A percentile compares a stretch with the other conserved stretches of the same genome.
These are phyloP conservation scores for Cyrtonyx montezumae DNA, from an alignment of 2,113 vertebrate species.

Conservation along the genomic window DNA sequence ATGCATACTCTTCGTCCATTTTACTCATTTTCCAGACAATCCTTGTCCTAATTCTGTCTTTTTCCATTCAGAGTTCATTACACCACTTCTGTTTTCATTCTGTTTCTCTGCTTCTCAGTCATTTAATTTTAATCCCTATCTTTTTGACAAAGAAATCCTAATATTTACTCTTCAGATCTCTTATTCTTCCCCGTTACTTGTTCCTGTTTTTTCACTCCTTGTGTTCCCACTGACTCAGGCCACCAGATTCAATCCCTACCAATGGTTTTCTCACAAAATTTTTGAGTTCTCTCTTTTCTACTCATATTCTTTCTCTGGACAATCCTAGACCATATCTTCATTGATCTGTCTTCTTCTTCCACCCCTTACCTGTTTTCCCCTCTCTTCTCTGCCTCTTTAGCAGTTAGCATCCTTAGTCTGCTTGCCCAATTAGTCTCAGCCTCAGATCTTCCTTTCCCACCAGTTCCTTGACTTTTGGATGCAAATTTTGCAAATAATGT, in stretches of 20 bases:
- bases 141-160: slow-evolving; percentile 5
- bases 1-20: not conserved
- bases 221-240: not conserved
- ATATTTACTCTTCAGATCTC: not conserved
- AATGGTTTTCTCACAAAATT: not conserved
- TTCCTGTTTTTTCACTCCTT: not conserved
- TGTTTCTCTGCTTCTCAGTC: not conserved
- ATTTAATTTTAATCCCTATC: slow-evolving; percentile 14
- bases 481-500: not conserved
- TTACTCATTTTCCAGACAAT: not conserved
- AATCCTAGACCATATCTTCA: not conserved
- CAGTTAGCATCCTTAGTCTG: not conserved
- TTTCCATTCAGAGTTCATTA: not conserved
- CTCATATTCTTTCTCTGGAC: not conserved
- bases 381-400: not conserved
- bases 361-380: not conserved
- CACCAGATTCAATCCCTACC: not conserved
- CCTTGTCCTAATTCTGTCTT: not conserved
- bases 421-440: not conserved
- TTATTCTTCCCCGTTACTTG: not conserved
- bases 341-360: not conserved
- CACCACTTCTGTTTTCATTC: not conserved
- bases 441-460: not conserved
- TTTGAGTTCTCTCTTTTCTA: not conserved
- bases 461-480: not conserved